Evolutionary conservation across 1,140 invertebrate species (phyloP).

Genomic region (Pantala flavescens): DNA sequence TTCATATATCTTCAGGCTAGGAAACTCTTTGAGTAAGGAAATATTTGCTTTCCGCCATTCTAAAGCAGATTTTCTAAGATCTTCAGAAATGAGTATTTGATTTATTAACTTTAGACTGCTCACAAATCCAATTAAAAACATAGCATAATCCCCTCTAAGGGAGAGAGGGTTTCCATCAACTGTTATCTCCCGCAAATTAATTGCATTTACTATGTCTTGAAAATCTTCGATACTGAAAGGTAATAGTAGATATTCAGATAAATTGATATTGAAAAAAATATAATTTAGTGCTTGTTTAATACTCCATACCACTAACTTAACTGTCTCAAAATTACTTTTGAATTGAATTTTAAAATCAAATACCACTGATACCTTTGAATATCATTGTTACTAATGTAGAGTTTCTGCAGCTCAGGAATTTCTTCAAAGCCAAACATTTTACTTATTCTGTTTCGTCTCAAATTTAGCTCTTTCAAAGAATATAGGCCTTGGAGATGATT

Average conservation of each 20-base stretch:
- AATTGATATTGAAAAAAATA: conserved; percentile 16
- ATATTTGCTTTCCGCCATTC: conserved; percentile 47
- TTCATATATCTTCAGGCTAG: background rate
- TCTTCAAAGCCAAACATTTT: conserved; percentile 69
- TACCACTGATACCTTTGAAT: conserved; percentile 45
- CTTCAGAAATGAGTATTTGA: conserved; percentile 63
- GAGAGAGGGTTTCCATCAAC: conserved; percentile 79
- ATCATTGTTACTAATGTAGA: conserved; percentile 80
- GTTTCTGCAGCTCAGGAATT: conserved; percentile 65
- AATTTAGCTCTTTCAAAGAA: conserved; percentile 72
- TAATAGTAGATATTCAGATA: conserved; percentile 13
- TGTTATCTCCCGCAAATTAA: conserved; percentile 64
- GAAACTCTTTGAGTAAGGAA: background rate
- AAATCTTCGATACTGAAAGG: conserved; percentile 24
- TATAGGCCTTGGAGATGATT: conserved; percentile 64
- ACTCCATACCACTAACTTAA: background rate
- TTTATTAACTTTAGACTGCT: conserved; percentile 57
- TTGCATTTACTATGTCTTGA: conserved; percentile 42
- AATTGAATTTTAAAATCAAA: too few relatives aligned
- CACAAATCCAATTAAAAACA: conserved; percentile 66
- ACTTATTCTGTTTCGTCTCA: conserved; percentile 72
- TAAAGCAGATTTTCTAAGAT: conserved; percentile 58
- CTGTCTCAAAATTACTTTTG: background rate
- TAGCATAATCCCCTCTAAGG: conserved; percentile 58
- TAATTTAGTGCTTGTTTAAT: conserved; percentile 7